Conservation (phyloP, 23 tunicate genomes). For the Corella eumyota region DNA sequence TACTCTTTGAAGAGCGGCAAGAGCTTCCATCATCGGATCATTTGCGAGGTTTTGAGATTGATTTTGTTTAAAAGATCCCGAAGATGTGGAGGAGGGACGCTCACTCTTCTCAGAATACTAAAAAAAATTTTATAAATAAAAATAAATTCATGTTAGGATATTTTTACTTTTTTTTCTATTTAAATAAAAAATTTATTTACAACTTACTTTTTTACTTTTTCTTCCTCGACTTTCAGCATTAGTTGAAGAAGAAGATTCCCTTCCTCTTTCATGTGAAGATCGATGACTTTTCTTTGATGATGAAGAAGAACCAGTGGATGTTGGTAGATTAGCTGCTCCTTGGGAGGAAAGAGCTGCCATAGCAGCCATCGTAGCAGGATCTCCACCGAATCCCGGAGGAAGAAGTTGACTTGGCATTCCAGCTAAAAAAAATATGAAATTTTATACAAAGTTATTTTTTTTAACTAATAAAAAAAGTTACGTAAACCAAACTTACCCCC, state of each 20-base stretch:
- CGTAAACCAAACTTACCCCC: constrained; percentile 26
- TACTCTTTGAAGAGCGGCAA: constrained; percentile 35
- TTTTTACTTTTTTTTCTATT: not conserved
- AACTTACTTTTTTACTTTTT: constrained; percentile 44
- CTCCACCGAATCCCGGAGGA: constrained; percentile 18
- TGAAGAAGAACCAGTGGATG: not conserved
- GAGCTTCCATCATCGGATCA: constrained; percentile 54
- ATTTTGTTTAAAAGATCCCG: constrained; percentile 9
- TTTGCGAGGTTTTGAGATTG: not conserved
- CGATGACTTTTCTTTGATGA: constrained; percentile 24
- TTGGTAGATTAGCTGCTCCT: not conserved
- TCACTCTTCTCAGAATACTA: no score
- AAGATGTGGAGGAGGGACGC: not conserved
- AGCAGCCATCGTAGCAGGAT: constrained; percentile 28
- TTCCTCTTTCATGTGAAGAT: constrained; percentile 11
- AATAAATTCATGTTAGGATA: not conserved
- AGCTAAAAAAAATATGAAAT: not conserved
- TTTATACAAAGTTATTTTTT: not conserved
- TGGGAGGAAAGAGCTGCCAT: constrained; percentile 67
- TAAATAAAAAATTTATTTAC: no score
- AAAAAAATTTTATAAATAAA: not conserved
- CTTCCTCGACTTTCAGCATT: constrained; percentile 8
- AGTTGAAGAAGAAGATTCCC: not conserved
- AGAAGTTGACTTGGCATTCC: constrained; percentile 38
- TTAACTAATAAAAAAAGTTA: not conserved